phyloP scores from a whole-genome alignment of 2,888 invertebrate species.

The Hypercompe scribonia region DNA sequence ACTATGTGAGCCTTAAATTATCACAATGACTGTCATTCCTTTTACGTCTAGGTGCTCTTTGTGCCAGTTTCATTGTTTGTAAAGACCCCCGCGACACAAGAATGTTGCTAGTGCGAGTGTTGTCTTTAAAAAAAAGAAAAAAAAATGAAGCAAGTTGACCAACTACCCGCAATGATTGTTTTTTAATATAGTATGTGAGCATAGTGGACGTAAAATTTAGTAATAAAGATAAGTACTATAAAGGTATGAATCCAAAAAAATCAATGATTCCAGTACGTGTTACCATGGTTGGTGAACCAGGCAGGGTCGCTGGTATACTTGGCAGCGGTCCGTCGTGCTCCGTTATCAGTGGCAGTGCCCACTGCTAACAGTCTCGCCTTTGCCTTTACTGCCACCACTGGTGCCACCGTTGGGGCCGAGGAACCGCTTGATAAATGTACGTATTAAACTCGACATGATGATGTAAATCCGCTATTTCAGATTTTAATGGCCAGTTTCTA shows the following conservation, averaged over 20 bases:
- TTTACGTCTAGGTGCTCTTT: too few species aligned
- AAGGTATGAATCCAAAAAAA: neutral
- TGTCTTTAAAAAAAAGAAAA: too few species aligned
- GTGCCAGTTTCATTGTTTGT: too few species aligned
- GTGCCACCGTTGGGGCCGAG: conserved; percentile 90
- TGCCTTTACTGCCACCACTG: conserved; percentile 92
- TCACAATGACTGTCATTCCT: too few species aligned
- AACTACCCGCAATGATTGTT: too few species aligned
- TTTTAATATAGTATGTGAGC: too few species aligned
- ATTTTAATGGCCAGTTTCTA: neutral
- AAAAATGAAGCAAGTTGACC: too few species aligned
- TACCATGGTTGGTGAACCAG: conserved; percentile 94
- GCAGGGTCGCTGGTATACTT: conserved; percentile 93
- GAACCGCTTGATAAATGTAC: conserved; percentile 85
- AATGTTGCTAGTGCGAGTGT: too few species aligned
- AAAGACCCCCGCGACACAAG: too few species aligned
- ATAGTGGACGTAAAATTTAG: too few species aligned
- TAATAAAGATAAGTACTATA: neutral
- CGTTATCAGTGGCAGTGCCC: conserved; percentile 92
- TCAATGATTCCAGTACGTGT: conserved; percentile 87
- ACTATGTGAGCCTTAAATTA: too few species aligned
- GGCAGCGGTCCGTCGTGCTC: conserved; percentile 89
- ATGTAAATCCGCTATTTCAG: neutral
- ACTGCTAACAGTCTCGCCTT: conserved; percentile 95
- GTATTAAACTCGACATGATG: neutral